Percentiles rank a stretch among this genome's conserved stretches.
Conservation (phyloP, 2,888 invertebrate species). For the Ypsolopha sequella region DNA sequence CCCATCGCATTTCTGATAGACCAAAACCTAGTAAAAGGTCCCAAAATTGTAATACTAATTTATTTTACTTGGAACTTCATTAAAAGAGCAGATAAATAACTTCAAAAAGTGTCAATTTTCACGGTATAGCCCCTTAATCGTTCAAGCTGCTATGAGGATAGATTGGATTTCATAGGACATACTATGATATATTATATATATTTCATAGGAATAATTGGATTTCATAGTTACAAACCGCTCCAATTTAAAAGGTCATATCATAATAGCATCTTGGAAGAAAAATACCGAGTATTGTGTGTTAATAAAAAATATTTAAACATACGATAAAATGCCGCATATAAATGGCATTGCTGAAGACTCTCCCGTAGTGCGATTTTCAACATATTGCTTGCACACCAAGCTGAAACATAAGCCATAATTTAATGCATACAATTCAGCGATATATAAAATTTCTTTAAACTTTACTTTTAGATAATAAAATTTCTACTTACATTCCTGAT, state of each 20-base stretch:
- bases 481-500: slow-evolving; percentile 82
- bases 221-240: background rate
- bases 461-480: slow-evolving; percentile 13
- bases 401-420: slow-evolving; percentile 56
- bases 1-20: no score
- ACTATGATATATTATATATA: no score
- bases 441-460: no score
- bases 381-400: slow-evolving; percentile 81
- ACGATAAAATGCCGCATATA: slow-evolving; percentile 82
- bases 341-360: slow-evolving; percentile 84
- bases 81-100: no score
- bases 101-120: no score
- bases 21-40: no score
- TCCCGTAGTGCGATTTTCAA: slow-evolving; percentile 79
- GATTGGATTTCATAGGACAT: no score
- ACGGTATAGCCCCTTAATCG: no score
- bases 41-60: no score
- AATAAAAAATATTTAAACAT: slow-evolving; percentile 28
- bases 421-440: slow-evolving; percentile 36
- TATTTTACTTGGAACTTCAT: no score
- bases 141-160: no score
- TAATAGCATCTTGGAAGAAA: background rate
- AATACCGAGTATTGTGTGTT: background rate
- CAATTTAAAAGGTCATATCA: background rate
- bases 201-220: no score